phyloP scores from a whole-genome alignment of 2,888 invertebrate genomes.

The Zhuqinia jingwanae region DNA sequence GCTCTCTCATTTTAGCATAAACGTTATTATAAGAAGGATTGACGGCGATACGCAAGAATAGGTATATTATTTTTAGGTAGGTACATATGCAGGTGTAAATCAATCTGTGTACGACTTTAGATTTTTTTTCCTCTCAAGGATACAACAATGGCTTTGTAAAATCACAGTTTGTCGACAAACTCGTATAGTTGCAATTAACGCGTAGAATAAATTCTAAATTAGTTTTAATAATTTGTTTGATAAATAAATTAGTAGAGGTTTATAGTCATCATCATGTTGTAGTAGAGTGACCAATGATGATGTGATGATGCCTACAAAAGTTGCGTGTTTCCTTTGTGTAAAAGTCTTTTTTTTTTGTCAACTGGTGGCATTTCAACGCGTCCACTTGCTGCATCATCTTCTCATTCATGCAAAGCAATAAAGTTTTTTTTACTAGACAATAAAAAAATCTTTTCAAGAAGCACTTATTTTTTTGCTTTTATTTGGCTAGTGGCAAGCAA shows the following conservation, averaged over 20 bases:
- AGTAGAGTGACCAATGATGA: background rate
- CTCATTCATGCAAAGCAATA: background rate
- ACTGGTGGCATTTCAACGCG: background rate
- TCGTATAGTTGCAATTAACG: background rate
- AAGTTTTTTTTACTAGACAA: background rate
- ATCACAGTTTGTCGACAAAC: background rate
- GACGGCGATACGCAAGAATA: too few relatives aligned
- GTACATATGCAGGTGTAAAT: too few relatives aligned
- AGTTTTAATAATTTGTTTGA: background rate
- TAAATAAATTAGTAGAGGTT: too few relatives aligned
- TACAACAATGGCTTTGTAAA: background rate
- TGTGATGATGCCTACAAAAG: too few relatives aligned
- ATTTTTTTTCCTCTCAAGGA: slow-evolving; percentile 18
- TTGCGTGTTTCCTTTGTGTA: too few relatives aligned
- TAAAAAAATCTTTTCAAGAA: slow-evolving; percentile 8
- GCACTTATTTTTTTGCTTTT: background rate
- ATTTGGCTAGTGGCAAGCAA: slow-evolving; percentile 3
- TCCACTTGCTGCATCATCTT: background rate
- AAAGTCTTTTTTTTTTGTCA: too few relatives aligned
- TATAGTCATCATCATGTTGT: background rate
- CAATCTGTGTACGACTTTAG: background rate
- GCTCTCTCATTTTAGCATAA: background rate
- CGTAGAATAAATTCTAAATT: background rate
- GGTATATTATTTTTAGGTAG: too few relatives aligned
- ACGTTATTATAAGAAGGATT: background rate